These are phyloP conservation scores for Agelaius tricolor DNA, from an alignment of 2,113 vertebrate species.

Conservation along the genomic window DNA sequence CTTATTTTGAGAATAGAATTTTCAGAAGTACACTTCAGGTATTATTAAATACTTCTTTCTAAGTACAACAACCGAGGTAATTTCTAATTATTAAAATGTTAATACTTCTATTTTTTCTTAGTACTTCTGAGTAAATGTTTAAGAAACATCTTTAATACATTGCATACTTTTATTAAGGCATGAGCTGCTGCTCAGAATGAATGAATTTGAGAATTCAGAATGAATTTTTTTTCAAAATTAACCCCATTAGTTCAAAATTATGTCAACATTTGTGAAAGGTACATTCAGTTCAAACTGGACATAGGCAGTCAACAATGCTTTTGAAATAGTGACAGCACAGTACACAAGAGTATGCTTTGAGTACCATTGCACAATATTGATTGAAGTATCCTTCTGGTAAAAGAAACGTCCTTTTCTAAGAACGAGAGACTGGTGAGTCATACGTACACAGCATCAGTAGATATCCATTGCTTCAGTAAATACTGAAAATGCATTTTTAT, in stretches of 20 bases:
- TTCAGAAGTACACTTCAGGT: background rate
- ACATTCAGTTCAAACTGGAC: conserved; percentile 3
- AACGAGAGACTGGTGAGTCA: conserved; percentile 60
- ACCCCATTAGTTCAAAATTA: background rate
- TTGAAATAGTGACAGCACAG: conserved; percentile 25
- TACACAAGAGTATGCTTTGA: conserved; percentile 41
- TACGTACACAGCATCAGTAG: conserved; percentile 68
- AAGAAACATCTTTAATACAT: conserved; percentile 66
- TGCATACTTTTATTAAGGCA: conserved; percentile 60
- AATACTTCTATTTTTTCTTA: background rate
- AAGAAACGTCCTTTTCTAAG: conserved; percentile 67
- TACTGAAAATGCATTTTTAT: conserved; percentile 72
- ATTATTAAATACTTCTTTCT: background rate
- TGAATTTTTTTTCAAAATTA: background rate
- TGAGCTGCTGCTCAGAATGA: background rate
- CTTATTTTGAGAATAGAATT: conserved; percentile 2
- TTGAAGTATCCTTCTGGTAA: conserved; percentile 69
- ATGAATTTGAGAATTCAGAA: background rate
- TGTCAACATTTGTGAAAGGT: background rate
- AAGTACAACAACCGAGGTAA: background rate
- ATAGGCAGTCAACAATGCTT: conserved; percentile 30
- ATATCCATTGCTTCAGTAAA: conserved; percentile 73
- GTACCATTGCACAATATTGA: conserved; percentile 57
- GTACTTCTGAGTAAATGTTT: background rate
- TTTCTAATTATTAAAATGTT: background rate